Conservation (phyloP, 2,797 vertebrate genomes). For the Cheracebus regulus region DNA sequence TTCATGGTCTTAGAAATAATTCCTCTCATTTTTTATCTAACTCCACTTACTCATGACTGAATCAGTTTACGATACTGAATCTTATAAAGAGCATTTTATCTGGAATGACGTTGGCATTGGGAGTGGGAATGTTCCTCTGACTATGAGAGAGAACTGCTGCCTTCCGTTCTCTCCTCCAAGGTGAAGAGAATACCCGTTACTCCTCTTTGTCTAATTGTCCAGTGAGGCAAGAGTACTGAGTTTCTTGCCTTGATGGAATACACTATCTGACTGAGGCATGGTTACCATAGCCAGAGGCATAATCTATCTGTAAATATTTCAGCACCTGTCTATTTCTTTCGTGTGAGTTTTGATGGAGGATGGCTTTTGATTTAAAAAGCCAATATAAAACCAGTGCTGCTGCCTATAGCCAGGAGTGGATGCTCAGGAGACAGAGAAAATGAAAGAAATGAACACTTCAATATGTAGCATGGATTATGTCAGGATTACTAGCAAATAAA, state of each 20-base stretch:
- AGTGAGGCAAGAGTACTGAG: background rate
- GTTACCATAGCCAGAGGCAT: background rate
- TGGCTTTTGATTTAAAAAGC: constrained; percentile 19
- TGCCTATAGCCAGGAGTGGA: background rate
- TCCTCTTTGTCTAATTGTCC: background rate
- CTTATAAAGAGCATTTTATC: background rate
- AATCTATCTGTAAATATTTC: background rate
- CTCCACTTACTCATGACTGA: constrained; percentile 12
- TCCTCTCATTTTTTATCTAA: background rate
- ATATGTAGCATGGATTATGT: constrained; percentile 55
- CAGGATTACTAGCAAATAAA: constrained; percentile 69
- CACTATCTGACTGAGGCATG: background rate
- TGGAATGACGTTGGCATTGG: background rate
- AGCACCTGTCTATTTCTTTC: background rate
- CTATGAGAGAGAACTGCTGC: background rate
- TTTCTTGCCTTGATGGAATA: background rate
- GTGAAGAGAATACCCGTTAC: background rate
- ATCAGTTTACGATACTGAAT: background rate
- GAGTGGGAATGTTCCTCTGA: background rate
- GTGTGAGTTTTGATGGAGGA: background rate
- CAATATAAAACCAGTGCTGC: background rate
- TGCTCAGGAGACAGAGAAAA: constrained; percentile 57
- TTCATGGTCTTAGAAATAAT: constrained; percentile 44
- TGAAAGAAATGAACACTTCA: constrained; percentile 63
- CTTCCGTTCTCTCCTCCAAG: background rate